Conservation (phyloP, 1,140 invertebrate genomes). For the Papilio glaucus region DNA sequence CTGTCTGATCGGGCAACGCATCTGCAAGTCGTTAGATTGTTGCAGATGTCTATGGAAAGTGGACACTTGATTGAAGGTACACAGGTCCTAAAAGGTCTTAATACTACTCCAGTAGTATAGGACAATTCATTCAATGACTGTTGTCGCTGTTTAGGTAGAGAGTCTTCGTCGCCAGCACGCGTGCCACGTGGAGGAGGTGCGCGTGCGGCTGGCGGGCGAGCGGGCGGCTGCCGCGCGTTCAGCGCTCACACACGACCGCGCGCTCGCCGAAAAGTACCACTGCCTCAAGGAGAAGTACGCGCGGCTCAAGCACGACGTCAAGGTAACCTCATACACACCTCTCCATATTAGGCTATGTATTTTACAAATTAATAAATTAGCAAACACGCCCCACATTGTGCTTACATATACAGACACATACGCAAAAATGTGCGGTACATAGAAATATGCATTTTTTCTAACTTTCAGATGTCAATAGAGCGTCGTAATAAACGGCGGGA, state of each 20-base stretch:
- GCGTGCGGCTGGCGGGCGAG: constrained; percentile 85
- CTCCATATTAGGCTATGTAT: too few species aligned
- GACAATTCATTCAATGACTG: too few species aligned
- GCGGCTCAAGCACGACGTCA: constrained; percentile 90
- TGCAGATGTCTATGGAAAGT: too few species aligned
- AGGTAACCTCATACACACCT: constrained; percentile 79
- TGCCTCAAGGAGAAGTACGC: constrained; percentile 92
- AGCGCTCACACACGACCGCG: constrained; percentile 84
- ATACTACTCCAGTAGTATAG: too few species aligned
- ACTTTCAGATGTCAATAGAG: constrained; percentile 80
- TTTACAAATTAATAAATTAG: too few species aligned
- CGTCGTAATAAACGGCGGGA: constrained; percentile 84
- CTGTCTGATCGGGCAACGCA: too few species aligned
- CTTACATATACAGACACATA: too few species aligned
- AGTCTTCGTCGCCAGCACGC: constrained; percentile 86
- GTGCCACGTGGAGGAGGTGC: constrained; percentile 85
- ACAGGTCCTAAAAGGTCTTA: too few species aligned
- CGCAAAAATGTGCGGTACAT: neutral
- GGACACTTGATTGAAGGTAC: too few species aligned
- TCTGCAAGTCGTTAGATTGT: too few species aligned
- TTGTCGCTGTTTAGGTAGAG: constrained; percentile 62
- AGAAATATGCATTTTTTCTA: neutral
- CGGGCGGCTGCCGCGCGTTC: constrained; percentile 66
- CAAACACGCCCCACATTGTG: too few species aligned
- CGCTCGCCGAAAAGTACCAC: constrained; percentile 90